phyloP scores from a whole-genome alignment of 2,113 vertebrate species.

The Gavia stellata region DNA sequence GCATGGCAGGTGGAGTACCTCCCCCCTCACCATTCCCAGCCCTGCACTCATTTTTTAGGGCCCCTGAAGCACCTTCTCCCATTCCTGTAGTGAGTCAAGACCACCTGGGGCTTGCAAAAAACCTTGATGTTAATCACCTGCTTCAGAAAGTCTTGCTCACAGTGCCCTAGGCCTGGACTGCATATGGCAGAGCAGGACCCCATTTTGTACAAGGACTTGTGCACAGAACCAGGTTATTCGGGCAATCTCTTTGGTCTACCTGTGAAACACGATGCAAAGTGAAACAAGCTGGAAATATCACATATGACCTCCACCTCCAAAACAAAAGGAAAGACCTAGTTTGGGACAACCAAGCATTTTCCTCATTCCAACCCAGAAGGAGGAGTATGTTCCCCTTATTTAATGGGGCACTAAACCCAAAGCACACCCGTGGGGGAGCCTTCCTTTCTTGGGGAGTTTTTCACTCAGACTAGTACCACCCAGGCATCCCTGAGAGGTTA shows the following conservation, averaged over 20 bases:
- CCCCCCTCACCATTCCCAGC: neutral
- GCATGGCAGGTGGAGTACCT: neutral
- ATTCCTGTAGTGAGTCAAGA: neutral
- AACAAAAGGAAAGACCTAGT: neutral
- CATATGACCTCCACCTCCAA: neutral
- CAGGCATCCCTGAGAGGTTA: neutral
- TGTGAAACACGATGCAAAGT: accelerated
- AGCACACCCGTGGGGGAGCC: neutral
- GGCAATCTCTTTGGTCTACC: neutral
- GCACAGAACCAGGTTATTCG: neutral
- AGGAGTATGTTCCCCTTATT: neutral
- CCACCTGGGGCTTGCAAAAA: neutral
- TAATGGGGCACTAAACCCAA: neutral
- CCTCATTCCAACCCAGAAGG: neutral
- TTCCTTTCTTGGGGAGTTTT: neutral
- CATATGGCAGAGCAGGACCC: neutral
- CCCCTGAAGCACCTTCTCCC: neutral
- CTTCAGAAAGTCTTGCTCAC: neutral
- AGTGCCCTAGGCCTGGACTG: neutral
- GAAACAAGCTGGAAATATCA: neutral
- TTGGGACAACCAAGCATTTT: neutral
- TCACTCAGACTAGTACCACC: neutral
- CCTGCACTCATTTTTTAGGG: neutral
- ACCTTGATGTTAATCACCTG: neutral
- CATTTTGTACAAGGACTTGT: neutral